phyloP scores from a whole-genome alignment of 2,113 vertebrate species.

The Rissa tridactyla region DNA sequence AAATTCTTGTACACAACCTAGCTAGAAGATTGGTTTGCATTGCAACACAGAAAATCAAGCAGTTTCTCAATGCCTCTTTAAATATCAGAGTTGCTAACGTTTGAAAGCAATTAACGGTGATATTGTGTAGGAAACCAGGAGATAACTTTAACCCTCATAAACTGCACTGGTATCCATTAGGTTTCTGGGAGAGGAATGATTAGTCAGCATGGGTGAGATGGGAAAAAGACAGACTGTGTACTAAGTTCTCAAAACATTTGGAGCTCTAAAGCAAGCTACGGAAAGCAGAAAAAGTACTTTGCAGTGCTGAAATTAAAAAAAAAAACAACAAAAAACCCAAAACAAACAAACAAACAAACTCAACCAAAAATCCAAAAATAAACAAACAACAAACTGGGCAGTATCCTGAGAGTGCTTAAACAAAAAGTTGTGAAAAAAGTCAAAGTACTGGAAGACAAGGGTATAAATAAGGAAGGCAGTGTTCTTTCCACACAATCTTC shows the following conservation, averaged over 20 bases:
- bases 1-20: not conserved
- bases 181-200: not conserved
- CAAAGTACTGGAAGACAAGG: not conserved
- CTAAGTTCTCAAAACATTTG: not conserved
- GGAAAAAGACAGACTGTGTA: not conserved
- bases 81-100: not conserved
- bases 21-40: not conserved
- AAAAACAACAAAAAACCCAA: not conserved
- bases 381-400: not conserved
- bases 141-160: not conserved
- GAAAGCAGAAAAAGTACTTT: not conserved
- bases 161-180: not conserved
- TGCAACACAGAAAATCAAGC: not conserved
- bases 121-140: not conserved
- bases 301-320: not conserved
- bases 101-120: not conserved
- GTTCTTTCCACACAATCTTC: not conserved
- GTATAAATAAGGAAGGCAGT: not conserved
- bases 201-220: not conserved
- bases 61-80: not conserved
- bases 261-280: not conserved
- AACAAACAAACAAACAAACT: not conserved
- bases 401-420: not conserved
- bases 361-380: not conserved
- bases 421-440: not conserved